Evolutionary conservation across 1,140 invertebrate genomes (phyloP).

Genomic region (Heliconius hermathena): DNA sequence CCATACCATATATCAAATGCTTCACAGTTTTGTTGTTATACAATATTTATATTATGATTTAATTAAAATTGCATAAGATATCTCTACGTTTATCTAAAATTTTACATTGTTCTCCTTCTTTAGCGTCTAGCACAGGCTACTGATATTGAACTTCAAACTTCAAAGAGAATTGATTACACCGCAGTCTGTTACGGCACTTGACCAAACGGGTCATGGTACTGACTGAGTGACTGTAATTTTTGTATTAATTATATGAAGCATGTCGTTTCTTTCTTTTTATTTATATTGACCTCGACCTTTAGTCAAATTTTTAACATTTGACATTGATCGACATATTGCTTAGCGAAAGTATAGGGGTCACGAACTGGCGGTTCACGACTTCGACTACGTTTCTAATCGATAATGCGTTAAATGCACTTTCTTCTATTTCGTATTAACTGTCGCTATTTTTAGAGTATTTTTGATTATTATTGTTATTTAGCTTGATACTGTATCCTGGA

Average conservation of each 20-base stretch:
- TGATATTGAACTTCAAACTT: conserved; percentile 69
- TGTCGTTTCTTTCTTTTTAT: conserved; percentile 19
- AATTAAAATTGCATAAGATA: no score
- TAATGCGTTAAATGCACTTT: conserved; percentile 7
- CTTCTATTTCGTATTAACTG: background rate
- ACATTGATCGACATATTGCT: conserved; percentile 31
- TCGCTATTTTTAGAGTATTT: background rate
- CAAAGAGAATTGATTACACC: conserved; percentile 46
- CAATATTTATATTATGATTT: no score
- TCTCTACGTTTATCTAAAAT: no score
- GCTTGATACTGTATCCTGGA: no score
- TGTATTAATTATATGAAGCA: conserved; percentile 25
- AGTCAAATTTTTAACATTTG: conserved; percentile 26
- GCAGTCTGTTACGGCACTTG: conserved; percentile 52
- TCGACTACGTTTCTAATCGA: conserved; percentile 19
- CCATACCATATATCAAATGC: no score
- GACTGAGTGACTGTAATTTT: conserved; percentile 4
- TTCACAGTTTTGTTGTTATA: no score
- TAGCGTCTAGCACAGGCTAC: background rate
- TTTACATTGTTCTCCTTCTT: background rate
- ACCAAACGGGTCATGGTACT: conserved; percentile 53
- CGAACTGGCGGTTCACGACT: conserved; percentile 25
- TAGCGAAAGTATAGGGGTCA: conserved; percentile 28
- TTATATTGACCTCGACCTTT: conserved; percentile 13
- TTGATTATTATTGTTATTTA: no score